Base-by-base conservation (phyloP, 2,888 invertebrate species). In the Ochropleura plecta region DNA sequence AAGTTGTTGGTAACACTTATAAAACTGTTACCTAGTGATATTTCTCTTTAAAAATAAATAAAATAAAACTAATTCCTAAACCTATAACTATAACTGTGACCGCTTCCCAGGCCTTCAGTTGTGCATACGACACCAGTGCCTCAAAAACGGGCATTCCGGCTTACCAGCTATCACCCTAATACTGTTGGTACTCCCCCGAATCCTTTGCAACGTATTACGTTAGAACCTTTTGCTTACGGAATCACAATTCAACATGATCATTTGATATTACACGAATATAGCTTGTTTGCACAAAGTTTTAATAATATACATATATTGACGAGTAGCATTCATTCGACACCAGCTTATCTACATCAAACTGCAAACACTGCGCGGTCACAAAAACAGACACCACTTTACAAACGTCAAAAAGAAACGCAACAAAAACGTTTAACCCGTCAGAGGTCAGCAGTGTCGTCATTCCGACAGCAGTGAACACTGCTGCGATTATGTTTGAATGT, bases 381-480 rank as follows among this genome's bases (percentile, higher is more conserved):
- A 73, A 71, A 77, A 71, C 77, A 81, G 51, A 73, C 59, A 48
- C 81, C 71, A 81, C 63, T 70, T 78, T 59, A 76, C 57, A 62
- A 67, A 76, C 65, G 76, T 68, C 67, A 64, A 78, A 66, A 72
- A 70, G 46, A 48, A 73, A 74, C 69, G 51, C 10, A 60, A 72
- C 59, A 76, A 84, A 84, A 81, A 78, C 65, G 40, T 18, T 40
- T 53, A 68, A 73, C 81, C 73, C 69, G 82, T 71, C 82, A 85
- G 55, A 85, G 80, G 80, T 79, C 83, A 81, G 55, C 49, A 46
- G 49, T 70, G 68, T 66, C 82, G 72, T 67, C 65, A 70, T 65
- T 63, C 68, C 49, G 40, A 78, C 64, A 76, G 55, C 18, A 51
- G 55, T 12, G 70, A 78, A 65, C 81, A 79, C 72, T 68, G 55